Evolutionary conservation across 2,888 invertebrate genomes (phyloP).

Genomic region (Fragum sueziense): DNA sequence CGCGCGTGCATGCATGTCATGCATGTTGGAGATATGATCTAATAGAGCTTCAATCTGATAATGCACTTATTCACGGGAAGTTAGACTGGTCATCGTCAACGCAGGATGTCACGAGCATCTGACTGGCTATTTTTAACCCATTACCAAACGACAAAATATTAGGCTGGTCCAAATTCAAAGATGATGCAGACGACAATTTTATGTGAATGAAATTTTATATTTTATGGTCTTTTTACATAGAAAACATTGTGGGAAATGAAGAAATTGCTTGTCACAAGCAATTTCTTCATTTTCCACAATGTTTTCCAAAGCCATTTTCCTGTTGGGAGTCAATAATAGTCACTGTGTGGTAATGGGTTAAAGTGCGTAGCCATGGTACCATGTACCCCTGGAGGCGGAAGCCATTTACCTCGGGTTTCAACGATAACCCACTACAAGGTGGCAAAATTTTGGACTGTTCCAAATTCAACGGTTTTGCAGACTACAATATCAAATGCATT

Average conservation of each 20-base stretch:
- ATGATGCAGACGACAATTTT: not conserved
- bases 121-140: not conserved
- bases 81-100: not conserved
- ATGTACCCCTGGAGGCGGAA: too few relatives aligned
- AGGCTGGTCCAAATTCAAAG: constrained; percentile 2
- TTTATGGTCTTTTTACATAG: too few relatives aligned
- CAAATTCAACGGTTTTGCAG: too few relatives aligned
- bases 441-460: too few relatives aligned
- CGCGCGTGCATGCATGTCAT: not conserved
- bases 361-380: too few relatives aligned
- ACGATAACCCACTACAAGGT: too few relatives aligned
- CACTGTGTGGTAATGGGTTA: not conserved
- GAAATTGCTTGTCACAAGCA: not conserved
- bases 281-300: too few relatives aligned
- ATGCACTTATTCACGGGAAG: not conserved
- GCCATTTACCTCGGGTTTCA: too few relatives aligned
- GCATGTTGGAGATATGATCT: not conserved
- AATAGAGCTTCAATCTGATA: not conserved
- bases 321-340: too few relatives aligned
- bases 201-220: too few relatives aligned
- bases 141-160: not conserved
- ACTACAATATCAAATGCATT: too few relatives aligned
- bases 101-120: not conserved
- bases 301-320: too few relatives aligned
- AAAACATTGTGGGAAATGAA: not conserved